phyloP scores from a whole-genome alignment of 2,888 invertebrate genomes.

The Euzophera pinguis region DNA sequence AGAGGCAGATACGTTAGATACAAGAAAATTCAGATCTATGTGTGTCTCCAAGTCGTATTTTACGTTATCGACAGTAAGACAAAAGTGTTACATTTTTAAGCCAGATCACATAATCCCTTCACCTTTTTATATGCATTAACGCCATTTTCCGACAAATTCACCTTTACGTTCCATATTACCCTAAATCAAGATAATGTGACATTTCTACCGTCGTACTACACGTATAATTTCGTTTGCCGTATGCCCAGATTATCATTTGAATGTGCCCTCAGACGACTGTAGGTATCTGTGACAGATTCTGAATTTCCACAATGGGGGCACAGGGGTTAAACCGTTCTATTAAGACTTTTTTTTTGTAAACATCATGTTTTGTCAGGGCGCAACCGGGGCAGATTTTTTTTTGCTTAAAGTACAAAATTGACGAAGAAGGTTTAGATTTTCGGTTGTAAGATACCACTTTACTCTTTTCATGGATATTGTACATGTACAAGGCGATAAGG shows the following conservation, averaged over 20 bases:
- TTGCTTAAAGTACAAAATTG: no score
- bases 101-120: background rate
- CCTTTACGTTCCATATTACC: constrained; percentile 39
- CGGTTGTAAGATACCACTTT: no score
- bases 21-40: no score
- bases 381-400: no score
- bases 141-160: constrained; percentile 18
- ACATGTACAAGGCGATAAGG: no score
- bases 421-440: no score
- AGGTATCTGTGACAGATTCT: constrained; percentile 66
- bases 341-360: constrained; percentile 55
- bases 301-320: constrained; percentile 51
- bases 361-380: constrained; percentile 38
- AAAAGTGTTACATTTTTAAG: no score
- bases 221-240: constrained; percentile 67
- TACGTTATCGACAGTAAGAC: no score
- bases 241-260: constrained; percentile 76
- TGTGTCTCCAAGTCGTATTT: no score
- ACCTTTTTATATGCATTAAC: constrained; percentile 14
- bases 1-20: no score
- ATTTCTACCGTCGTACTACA: constrained; percentile 51
- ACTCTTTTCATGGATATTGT: no score
- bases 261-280: constrained; percentile 74
- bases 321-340: constrained; percentile 58
- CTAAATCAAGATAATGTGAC: constrained; percentile 75